Evolutionary conservation across 2,113 vertebrate genomes (phyloP).

Genomic region (Excalfactoria chinensis): DNA sequence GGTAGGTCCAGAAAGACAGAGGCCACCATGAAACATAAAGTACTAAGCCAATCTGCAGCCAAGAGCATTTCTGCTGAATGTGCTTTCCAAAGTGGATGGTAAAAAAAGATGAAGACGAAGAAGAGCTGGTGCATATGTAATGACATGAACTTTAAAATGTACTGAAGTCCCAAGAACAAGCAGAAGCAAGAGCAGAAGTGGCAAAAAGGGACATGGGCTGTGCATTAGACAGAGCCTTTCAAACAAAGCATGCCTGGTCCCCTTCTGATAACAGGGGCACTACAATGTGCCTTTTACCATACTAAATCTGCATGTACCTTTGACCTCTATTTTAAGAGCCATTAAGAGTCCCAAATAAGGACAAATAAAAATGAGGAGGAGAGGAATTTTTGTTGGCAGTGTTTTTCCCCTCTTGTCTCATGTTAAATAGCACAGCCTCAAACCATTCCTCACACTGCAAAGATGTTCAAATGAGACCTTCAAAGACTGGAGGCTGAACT

Average conservation of each 20-base stretch:
- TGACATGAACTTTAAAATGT: neutral
- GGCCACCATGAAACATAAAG: neutral
- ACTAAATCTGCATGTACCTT: neutral
- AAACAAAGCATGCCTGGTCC: neutral
- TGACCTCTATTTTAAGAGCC: slow-evolving; percentile 32
- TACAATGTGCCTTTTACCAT: neutral
- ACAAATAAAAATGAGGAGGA: neutral
- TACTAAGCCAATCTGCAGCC: neutral
- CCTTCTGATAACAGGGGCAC: neutral
- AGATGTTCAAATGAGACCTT: slow-evolving; percentile 43
- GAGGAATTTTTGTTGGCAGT: neutral
- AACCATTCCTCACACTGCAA: slow-evolving; percentile 24
- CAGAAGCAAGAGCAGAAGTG: neutral
- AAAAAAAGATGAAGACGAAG: neutral
- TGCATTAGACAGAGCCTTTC: neutral
- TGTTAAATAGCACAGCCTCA: slow-evolving; percentile 34
- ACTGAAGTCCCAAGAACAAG: neutral
- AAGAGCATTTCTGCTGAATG: neutral
- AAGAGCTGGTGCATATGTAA: neutral
- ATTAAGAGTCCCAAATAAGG: slow-evolving; percentile 9
- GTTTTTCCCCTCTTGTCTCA: neutral
- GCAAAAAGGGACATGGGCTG: neutral
- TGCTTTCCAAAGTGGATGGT: neutral
- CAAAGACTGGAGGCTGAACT: slow-evolving; percentile 66
- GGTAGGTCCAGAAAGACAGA: neutral